Evolutionary conservation across 2,888 invertebrate species (phyloP), one percentile per base, ranked within the genome.

Genomic region (Pandemis heparana): DNA sequence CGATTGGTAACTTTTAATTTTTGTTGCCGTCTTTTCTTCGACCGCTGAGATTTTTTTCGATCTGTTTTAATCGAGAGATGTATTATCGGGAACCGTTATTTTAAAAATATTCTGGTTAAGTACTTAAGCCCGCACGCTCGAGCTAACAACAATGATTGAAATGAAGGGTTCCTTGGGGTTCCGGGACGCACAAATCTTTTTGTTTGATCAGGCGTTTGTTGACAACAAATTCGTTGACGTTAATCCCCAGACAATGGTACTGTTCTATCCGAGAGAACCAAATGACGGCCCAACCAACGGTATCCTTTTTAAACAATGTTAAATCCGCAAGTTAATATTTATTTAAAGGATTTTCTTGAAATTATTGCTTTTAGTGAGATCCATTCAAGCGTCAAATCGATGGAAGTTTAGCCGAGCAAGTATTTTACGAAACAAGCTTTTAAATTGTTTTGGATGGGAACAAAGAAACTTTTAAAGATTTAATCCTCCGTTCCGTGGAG

Each of bases 201-300:
- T 94, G 90, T 94, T 92, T 94, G 92, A 91, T 91, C 92, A 90
- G 89, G 91, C 92, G 90, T 92, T 90, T 91, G 92, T 92, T 91
- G 92, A 91, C 92, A 91, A 92, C 90, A 89, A 92, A 89, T 93
- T 91, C 89, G 91, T 92, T 92, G 94, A 94, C 94, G 90, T 86
- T 94, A 94, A 94, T 94, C 94, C 92, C 85, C 81, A 88, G 87
- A 94, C 92, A 94, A 94, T 94, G 85, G 90, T 80, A 85, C 84
- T 84, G 87, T 89, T 92, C 90, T 87, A 92, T 91, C 86, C 85
- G 79, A 83, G 84, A 82, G 81, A 79, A 80, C 83, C 82, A 84
- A 88, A 87, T 87, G 86, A 87, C 85, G 77, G 82, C 78, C 79
- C 82, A 81, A 82, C 86, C 85, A 85, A 87, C 85, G 85, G 87